These are phyloP conservation scores for Peribatodes rhomboidaria DNA, from an alignment of 2,888 invertebrate species.

Conservation along the genomic window DNA sequence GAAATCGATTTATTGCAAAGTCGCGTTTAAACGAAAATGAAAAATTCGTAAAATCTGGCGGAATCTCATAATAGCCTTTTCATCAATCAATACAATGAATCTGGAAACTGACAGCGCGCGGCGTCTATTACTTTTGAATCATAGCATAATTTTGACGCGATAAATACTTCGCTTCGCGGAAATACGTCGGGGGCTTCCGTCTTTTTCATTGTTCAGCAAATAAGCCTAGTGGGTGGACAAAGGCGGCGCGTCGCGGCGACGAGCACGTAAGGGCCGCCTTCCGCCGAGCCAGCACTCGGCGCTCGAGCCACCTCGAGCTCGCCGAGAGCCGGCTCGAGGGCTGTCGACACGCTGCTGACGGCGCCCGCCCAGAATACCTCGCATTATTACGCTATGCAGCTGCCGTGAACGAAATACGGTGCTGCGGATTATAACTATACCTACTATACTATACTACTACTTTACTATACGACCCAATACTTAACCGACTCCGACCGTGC, in stretches of 20 bases:
- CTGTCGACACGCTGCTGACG: constrained; percentile 79
- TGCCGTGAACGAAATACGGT: constrained; percentile 71
- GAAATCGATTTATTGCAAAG: constrained; percentile 77
- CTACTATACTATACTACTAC: constrained; percentile 46
- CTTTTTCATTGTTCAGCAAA: constrained; percentile 86
- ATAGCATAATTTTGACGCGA: constrained; percentile 65
- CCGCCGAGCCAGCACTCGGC: constrained; percentile 83
- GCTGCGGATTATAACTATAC: constrained; percentile 68
- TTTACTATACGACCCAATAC: constrained; percentile 35
- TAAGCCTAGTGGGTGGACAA: constrained; percentile 86
- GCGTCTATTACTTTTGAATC: constrained; percentile 70
- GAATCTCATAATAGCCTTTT: constrained; percentile 78
- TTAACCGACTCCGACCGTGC: constrained; percentile 21
- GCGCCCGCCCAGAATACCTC: constrained; percentile 77
- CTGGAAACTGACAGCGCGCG: constrained; percentile 64
- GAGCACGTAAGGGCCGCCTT: constrained; percentile 83
- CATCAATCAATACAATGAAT: constrained; percentile 81
- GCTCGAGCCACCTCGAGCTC: constrained; percentile 68
- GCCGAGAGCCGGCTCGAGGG: constrained; percentile 68
- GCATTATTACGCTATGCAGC: constrained; percentile 76
- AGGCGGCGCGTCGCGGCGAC: constrained; percentile 81
- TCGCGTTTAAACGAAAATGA: constrained; percentile 75
- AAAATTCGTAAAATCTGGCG: constrained; percentile 76
- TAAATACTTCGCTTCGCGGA: constrained; percentile 69
- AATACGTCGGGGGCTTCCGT: constrained; percentile 77